Evolutionary conservation across 92 coral and sea anemone species (phyloP).

Genomic region (Muricea muricata): DNA sequence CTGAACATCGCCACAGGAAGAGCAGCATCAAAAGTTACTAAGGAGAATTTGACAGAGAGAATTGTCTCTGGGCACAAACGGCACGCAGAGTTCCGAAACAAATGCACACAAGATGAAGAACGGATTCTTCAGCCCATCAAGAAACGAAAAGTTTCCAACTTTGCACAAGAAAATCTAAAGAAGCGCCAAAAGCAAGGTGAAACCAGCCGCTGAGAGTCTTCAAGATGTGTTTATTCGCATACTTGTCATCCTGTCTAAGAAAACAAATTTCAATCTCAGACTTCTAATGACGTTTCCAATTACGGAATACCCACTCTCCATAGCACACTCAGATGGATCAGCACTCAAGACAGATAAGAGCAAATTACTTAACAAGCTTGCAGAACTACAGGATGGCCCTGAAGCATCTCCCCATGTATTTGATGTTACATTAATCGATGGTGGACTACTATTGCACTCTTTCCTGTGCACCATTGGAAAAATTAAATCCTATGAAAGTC

Average conservation of each 20-base stretch:
- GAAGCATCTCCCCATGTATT: not conserved
- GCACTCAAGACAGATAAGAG: slow-evolving; percentile 10
- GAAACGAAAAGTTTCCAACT: slow-evolving; percentile 19
- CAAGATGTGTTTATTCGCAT: slow-evolving; percentile 27
- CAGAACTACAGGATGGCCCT: slow-evolving; percentile 24
- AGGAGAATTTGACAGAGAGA: slow-evolving; percentile 20
- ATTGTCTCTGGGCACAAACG: slow-evolving; percentile 20
- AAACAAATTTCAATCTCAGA: slow-evolving; percentile 18
- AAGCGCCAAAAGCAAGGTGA: not conserved
- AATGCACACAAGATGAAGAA: slow-evolving; percentile 22
- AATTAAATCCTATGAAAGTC: not conserved
- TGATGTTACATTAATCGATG: not conserved
- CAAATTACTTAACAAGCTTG: slow-evolving; percentile 22
- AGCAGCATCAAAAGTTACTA: slow-evolving; percentile 20
- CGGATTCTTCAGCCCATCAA: slow-evolving; percentile 15
- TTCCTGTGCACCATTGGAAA: not conserved
- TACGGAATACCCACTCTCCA: slow-evolving; percentile 15
- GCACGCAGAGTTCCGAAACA: slow-evolving; percentile 1
- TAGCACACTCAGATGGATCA: slow-evolving; percentile 30
- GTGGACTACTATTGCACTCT: slow-evolving; percentile 2
- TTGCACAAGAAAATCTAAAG: slow-evolving; percentile 19
- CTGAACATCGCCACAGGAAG: slow-evolving; percentile 24
- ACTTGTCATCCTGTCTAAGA: slow-evolving; percentile 29
- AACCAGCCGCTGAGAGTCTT: slow-evolving; percentile 26
- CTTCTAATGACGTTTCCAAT: slow-evolving; percentile 34